Conservation (phyloP, 2,113 vertebrate genomes). For the Asarcornis scutulata region DNA sequence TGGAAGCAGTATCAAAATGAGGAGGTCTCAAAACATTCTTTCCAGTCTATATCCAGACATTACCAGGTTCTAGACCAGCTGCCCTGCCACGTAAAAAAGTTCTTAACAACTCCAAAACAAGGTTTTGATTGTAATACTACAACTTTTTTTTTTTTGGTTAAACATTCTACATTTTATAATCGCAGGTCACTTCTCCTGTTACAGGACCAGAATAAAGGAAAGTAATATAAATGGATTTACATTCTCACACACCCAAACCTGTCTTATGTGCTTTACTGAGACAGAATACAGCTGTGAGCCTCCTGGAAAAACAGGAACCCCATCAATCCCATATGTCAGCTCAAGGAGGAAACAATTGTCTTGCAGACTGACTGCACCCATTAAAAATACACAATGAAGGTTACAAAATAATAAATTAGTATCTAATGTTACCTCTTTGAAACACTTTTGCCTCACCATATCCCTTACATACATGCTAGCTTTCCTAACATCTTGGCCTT, state of each 20-base stretch:
- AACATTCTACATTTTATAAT: not conserved
- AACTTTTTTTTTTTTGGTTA: not conserved
- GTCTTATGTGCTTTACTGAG: not conserved
- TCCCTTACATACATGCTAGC: not conserved
- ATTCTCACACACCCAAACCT: not conserved
- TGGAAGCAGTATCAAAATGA: not conserved
- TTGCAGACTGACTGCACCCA: not conserved
- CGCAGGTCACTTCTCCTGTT: not conserved
- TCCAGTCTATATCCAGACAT: not conserved
- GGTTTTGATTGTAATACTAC: not conserved
- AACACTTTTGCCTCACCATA: fast-evolving
- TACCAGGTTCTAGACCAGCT: not conserved
- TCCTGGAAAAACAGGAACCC: not conserved
- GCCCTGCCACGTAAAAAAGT: not conserved
- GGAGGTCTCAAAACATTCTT: not conserved
- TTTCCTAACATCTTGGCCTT: not conserved
- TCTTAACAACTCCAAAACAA: not conserved
- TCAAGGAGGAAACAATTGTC: not conserved
- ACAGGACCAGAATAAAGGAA: not conserved
- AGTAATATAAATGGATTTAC: not conserved
- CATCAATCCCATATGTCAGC: not conserved
- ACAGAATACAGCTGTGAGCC: not conserved
- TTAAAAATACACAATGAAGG: not conserved
- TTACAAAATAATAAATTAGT: not conserved
- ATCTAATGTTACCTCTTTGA: not conserved